These are phyloP conservation scores for Temnothorax ravouxi DNA, from an alignment of 2,888 invertebrate species.

Conservation along the genomic window DNA sequence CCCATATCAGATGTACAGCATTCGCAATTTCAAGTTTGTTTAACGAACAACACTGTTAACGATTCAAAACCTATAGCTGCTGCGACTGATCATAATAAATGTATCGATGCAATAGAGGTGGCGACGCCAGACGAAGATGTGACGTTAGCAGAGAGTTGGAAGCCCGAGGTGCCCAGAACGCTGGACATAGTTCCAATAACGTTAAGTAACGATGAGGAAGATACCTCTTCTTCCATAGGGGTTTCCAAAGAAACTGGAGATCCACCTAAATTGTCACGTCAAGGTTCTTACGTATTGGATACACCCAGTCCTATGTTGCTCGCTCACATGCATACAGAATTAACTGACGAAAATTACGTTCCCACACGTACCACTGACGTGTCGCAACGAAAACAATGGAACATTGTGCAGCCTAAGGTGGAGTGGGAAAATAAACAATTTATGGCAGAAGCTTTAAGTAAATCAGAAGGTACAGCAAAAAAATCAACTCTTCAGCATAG, in stretches of 20 bases:
- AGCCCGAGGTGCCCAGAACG: slow-evolving; percentile 84
- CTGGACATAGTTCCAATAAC: slow-evolving; percentile 83
- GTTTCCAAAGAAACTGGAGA: slow-evolving; percentile 56
- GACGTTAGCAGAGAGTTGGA: slow-evolving; percentile 73
- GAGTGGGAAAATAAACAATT: slow-evolving; percentile 79
- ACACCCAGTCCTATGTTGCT: slow-evolving; percentile 92
- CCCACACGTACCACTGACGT: slow-evolving; percentile 74
- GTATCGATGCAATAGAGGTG: slow-evolving; percentile 72
- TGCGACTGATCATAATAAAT: slow-evolving; percentile 77
- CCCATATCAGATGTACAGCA: background rate
- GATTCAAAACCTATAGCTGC: slow-evolving; percentile 73
- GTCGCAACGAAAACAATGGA: slow-evolving; percentile 80
- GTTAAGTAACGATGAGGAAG: slow-evolving; percentile 64
- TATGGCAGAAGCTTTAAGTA: background rate
- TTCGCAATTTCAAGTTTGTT: slow-evolving; percentile 60
- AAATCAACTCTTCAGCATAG: slow-evolving; percentile 66
- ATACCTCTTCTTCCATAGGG: background rate
- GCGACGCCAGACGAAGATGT: slow-evolving; percentile 72
- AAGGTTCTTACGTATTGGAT: slow-evolving; percentile 93
- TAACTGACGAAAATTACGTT: slow-evolving; percentile 68
- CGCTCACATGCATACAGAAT: slow-evolving; percentile 88
- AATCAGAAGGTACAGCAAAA: slow-evolving; percentile 44
- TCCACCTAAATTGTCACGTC: slow-evolving; percentile 88
- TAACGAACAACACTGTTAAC: slow-evolving; percentile 56
- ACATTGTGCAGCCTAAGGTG: slow-evolving; percentile 76